phyloP scores from a whole-genome alignment of 2,888 invertebrate genomes.

The Parthenolecanium corni region DNA sequence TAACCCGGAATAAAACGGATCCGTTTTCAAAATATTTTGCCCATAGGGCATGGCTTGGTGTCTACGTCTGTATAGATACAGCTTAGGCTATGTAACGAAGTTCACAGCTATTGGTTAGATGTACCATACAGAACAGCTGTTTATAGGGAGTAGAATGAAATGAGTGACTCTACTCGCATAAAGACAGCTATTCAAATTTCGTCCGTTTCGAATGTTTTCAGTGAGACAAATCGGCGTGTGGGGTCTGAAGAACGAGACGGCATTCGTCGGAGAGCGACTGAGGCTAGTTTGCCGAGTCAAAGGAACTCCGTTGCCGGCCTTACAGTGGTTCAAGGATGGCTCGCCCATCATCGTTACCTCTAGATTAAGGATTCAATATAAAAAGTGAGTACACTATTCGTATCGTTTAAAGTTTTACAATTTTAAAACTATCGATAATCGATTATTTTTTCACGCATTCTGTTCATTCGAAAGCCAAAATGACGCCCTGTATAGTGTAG shows the following conservation, averaged over 20 bases:
- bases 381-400: slow-evolving; percentile 46
- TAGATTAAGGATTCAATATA: slow-evolving; percentile 50
- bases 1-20: too few species aligned
- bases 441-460: not conserved
- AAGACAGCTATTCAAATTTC: too few species aligned
- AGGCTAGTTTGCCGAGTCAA: slow-evolving; percentile 61
- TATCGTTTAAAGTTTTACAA: slow-evolving; percentile 10
- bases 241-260: slow-evolving; percentile 34
- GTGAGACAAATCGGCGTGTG: slow-evolving; percentile 34
- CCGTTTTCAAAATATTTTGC: too few species aligned
- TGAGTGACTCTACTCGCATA: too few species aligned
- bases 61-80: too few species aligned
- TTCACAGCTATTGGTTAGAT: too few species aligned
- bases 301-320: slow-evolving; percentile 66
- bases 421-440: too few species aligned
- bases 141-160: too few species aligned
- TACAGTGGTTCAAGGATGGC: slow-evolving; percentile 71
- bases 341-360: slow-evolving; percentile 49
- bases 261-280: slow-evolving; percentile 37
- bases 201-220: slow-evolving; percentile 18
- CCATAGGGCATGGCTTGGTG: too few species aligned
- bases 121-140: too few species aligned
- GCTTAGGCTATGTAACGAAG: too few species aligned
- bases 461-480: not conserved
- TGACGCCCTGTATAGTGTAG: too few species aligned